These are phyloP conservation scores for Zeus faber DNA, from an alignment of 2,113 vertebrate species.

Conservation along the genomic window DNA sequence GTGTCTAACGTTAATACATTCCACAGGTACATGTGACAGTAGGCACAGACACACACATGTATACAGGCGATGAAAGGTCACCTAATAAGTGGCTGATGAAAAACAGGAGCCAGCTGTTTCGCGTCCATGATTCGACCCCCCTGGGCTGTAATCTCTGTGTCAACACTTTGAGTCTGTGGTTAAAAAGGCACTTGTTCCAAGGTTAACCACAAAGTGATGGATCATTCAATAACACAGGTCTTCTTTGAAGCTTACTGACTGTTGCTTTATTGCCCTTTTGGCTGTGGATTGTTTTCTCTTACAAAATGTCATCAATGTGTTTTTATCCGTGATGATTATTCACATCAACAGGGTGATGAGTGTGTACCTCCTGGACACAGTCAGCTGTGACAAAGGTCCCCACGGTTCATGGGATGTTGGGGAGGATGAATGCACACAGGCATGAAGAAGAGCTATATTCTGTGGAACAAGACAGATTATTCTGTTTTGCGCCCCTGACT, in stretches of 20 bases:
- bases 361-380: too few relatives aligned
- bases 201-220: not conserved
- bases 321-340: too few relatives aligned
- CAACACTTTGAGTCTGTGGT: not conserved
- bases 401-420: slow-evolving; percentile 16
- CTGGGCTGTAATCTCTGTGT: not conserved
- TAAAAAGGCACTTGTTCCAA: not conserved
- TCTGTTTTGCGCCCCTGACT: slow-evolving; percentile 22
- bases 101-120: not conserved
- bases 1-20: slow-evolving; percentile 15
- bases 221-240: too few relatives aligned
- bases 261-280: too few relatives aligned
- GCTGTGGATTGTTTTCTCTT: too few relatives aligned
- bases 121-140: not conserved
- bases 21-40: not conserved
- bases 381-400: slow-evolving; percentile 7
- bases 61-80: not conserved
- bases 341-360: too few relatives aligned
- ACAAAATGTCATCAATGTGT: too few relatives aligned
- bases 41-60: not conserved
- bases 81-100: not conserved
- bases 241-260: too few relatives aligned
- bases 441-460: slow-evolving; percentile 32
- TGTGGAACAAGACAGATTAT: slow-evolving; percentile 39
- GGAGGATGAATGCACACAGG: slow-evolving; percentile 37